phyloP scores from a whole-genome alignment of 2,113 vertebrate species.

The Tachysurus fulvidraco region DNA sequence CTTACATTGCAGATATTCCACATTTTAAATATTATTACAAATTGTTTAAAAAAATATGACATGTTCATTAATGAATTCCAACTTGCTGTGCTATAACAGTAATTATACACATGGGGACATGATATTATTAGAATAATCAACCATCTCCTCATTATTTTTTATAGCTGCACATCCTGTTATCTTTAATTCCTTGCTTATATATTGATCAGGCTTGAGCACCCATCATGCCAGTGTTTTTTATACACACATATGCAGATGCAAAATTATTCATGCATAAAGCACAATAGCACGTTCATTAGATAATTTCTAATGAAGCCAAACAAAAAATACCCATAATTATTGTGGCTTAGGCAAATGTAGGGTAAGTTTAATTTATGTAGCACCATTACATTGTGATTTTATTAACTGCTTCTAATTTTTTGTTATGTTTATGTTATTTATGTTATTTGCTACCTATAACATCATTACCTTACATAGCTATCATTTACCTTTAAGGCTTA shows the following conservation, averaged over 20 bases:
- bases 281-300: not conserved
- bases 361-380: not conserved
- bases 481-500: too few species aligned
- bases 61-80: not conserved
- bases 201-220: not conserved
- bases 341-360: not conserved
- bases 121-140: not conserved
- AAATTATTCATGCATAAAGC: conserved; percentile 9
- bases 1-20: not conserved
- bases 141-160: not conserved
- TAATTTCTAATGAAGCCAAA: conserved; percentile 27
- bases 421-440: not conserved
- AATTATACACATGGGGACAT: not conserved
- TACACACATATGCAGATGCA: not conserved
- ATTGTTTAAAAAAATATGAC: not conserved
- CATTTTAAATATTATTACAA: not conserved
- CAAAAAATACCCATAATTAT: not conserved
- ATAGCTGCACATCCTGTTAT: not conserved
- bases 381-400: not conserved
- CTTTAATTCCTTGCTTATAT: not conserved
- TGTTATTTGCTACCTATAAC: too few species aligned
- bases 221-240: not conserved
- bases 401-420: not conserved
- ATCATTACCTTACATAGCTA: too few species aligned
- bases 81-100: not conserved